phyloP scores from a whole-genome alignment of 2,113 vertebrate genomes.

The Gallinago jamesoni region DNA sequence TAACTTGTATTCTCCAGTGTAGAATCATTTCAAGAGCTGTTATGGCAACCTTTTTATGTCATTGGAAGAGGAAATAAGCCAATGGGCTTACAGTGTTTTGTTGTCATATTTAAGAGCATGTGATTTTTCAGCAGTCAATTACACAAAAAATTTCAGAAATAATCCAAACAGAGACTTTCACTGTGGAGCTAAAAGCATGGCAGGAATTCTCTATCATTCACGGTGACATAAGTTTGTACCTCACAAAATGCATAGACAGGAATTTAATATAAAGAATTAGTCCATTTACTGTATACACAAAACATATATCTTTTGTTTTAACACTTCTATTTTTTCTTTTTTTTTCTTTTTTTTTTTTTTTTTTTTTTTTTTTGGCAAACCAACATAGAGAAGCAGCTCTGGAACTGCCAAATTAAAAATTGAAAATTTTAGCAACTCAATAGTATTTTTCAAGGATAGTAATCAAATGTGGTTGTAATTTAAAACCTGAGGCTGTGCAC shows the following conservation, averaged over 20 bases:
- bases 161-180: conserved; percentile 79
- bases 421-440: conserved; percentile 76
- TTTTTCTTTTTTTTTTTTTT: not conserved
- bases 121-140: conserved; percentile 75
- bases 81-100: conserved; percentile 71
- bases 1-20: conserved; percentile 65
- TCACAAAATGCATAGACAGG: conserved; percentile 88
- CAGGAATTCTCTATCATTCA: conserved; percentile 82
- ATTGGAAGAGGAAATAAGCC: conserved; percentile 75
- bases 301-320: conserved; percentile 76
- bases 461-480: conserved; percentile 85
- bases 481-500: conserved; percentile 96
- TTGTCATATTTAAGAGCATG: conserved; percentile 73
- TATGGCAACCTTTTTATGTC: conserved; percentile 68
- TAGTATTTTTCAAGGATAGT: conserved; percentile 74
- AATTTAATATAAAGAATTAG: conserved; percentile 87
- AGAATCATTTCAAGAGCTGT: conserved; percentile 69
- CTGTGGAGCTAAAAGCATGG: conserved; percentile 82
- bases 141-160: conserved; percentile 73
- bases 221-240: conserved; percentile 83
- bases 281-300: conserved; percentile 83
- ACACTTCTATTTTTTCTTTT: conserved; percentile 63
- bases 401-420: conserved; percentile 79
- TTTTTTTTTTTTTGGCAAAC: conserved; percentile 77
- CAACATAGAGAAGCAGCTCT: conserved; percentile 78